Evolutionary conservation across 2,113 vertebrate species (phyloP), one percentile per base, ranked within the genome.

Genomic region (Paramormyrops kingsleyae): DNA sequence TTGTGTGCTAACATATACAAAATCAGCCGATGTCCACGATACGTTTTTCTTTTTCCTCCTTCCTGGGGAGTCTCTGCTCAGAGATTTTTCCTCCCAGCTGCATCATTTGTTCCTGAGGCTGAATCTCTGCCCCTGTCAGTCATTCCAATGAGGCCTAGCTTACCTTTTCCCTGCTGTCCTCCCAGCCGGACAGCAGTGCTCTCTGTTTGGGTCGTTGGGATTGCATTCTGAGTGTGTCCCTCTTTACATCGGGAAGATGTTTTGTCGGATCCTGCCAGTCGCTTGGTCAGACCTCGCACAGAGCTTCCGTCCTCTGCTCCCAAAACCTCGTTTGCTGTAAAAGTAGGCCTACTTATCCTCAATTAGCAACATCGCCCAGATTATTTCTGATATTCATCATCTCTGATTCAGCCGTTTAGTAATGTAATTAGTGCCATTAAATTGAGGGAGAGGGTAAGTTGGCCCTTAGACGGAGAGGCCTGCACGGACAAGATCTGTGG

Each of bases 391-490:
- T 62, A 62, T 88, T 59, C 87, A 62, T 88, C 52, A 62, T 88
- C 56, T 62, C 87, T 88, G 87, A 88, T 88, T 53, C 87, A 88
- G 56, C 87, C 87, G 42, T 88, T 88, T 88, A 88, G 87, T 50
- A 88, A 88, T 88, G 35, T 42, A 88, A 62, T 88, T 66, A 88
- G 87, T 62, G 56, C 56, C 87, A 88, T 88, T 88, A 44, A 88
- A 88, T 24, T 59, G 87, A 59, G 39, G 87, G 39, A 66, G 39
- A 88, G 53, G 52, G 39, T 88, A 50, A 39, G 35, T 62, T n/a
- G 87, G 87, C 56, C 56, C 56, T 62, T 44, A 88, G 87, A 88
- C 10, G 56, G 17, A 46, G 17, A 31, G 53, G 21, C 24, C 7
- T 56, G 47, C 47, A 52, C 5, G 86, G 62, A 70, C 74, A 17